Evolutionary conservation across 2,888 invertebrate genomes (phyloP), one percentile per base, ranked within the genome.

Genomic region (Argyresthia goedartella): DNA sequence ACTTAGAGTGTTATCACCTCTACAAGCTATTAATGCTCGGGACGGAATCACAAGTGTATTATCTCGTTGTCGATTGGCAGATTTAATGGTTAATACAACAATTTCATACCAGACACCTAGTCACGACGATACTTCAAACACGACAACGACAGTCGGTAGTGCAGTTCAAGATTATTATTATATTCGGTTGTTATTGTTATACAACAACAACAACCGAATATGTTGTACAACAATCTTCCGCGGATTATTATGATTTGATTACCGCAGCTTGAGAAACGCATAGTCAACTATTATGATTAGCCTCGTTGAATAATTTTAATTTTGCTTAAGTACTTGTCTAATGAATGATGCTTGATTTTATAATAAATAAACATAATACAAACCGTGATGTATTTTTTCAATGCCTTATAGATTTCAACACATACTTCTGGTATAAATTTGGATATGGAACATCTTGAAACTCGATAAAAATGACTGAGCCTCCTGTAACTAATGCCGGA

Each of bases 391-490:
- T 25, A 25, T 25, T 25, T 25, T 25, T 25, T 25, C 25, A 25
- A 61, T 56, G 58, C 57, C 57, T 61, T 60, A 57, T 62, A 61
- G 59, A 62, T 62, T 61, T 60, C 65, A 62, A 62, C 62, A 61
- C 64, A 65, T 59, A 62, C 62, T 61, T 66, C 64, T 60, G 63
- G 60, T 59, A 65, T 63, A 64, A 64, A 65, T 58, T 60, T 35
- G 59, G 60, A 64, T 61, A 65, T 64, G 57, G 62, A 63, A 61
- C 60, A 63, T 62, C 63, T 60, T 63, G 65, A 61, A 64, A 67
- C 64, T 63, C 64, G 62, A 61, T 63, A 66, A 63, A 62, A 64
- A 58, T 62, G 60, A 62, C 61, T 61, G 60, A 66, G 63, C 63
- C 61, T 65, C 64, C 60, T 57, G 14, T 59, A 62, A 44, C n/a